Evolutionary conservation across 2,797 vertebrate species (phyloP), one percentile per base, ranked within the genome.

Genomic region (Cyprinella venusta): DNA sequence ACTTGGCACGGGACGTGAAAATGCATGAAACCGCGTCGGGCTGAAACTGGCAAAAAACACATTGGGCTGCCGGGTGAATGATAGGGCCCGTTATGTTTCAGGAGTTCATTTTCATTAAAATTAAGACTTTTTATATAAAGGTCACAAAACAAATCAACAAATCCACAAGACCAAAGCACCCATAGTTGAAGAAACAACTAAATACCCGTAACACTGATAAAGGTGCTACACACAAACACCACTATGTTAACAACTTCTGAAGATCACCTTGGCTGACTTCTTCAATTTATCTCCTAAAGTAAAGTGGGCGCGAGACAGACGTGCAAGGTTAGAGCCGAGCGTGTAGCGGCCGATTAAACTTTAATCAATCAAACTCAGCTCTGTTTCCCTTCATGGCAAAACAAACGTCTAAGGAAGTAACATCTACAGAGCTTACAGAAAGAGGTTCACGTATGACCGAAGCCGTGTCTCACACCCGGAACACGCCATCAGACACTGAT

Each of bases 281-380:
- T 56, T 76, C 13, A 77, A 83, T 77, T 77, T 61, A 61, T 56
- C 74, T 83, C 8, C 18, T 21, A 7, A 74, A 38, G 70, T 56
- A 68, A 42, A 68, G 71, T 30, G 56, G 36, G 6, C 15, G 45
- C 81, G 18, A 71, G 15, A 64, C 6, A 18, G 54, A 81, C 8
- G 24, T 26, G 68, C 61, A 42, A 45, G 52, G 76, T 68, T 54
- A 70, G 65, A 79, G 71, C 6, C 71, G 56, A 70, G 69, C 48
- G 80, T 87, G 87, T 82, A 80, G 76, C 65, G 40, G 67, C 77
- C 64, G 38, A 88, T 54, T 85, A 86, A 81, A 76, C 67, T 90
- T 88, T 88, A 91, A 92, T 91, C 88, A 87, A 89, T 91, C 90
- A 91, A 87, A 80, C 67, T 36, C 24, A 80, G 72, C 74, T 84